A percentile compares a stretch with the other conserved stretches of the same genome.
Evolutionary conservation across 2,888 invertebrate genomes (phyloP).

Genomic region (Lasioglossum lativentre): DNA sequence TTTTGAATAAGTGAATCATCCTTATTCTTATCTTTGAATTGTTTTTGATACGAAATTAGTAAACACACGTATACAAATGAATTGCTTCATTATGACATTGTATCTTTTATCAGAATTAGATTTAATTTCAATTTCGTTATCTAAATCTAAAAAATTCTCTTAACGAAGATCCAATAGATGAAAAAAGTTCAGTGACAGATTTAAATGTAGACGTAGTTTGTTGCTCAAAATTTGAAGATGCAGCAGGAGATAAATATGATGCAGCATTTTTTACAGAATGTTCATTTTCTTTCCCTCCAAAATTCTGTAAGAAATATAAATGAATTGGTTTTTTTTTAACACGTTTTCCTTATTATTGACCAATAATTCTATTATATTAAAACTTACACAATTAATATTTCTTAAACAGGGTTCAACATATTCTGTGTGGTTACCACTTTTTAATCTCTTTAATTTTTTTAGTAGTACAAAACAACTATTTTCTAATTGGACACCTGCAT

Average conservation of each 20-base stretch:
- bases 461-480: slow-evolving; percentile 61
- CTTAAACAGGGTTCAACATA: slow-evolving; percentile 1
- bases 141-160: slow-evolving; percentile 65
- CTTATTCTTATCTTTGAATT: neutral
- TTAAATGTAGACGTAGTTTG: slow-evolving; percentile 45
- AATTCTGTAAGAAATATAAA: slow-evolving; percentile 38
- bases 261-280: slow-evolving; percentile 8
- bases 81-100: neutral
- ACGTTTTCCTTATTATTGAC: neutral
- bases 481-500: slow-evolving; percentile 51
- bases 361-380: neutral
- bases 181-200: slow-evolving; percentile 61
- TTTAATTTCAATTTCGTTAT: slow-evolving; percentile 30
- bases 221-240: slow-evolving; percentile 28
- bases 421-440: slow-evolving; percentile 31
- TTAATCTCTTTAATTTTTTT: slow-evolving; percentile 60
- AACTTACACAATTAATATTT: slow-evolving; percentile 48
- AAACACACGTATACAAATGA: slow-evolving; percentile 16
- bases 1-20: neutral
- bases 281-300: slow-evolving; percentile 17
- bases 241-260: slow-evolving; percentile 16
- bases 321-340: neutral
- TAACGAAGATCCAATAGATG: slow-evolving; percentile 63
- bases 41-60: neutral
- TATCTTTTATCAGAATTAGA: slow-evolving; percentile 13